Evolutionary conservation across 2,113 vertebrate species (phyloP), one percentile per base, ranked within the genome.

Genomic region (Embiotoca jacksoni): DNA sequence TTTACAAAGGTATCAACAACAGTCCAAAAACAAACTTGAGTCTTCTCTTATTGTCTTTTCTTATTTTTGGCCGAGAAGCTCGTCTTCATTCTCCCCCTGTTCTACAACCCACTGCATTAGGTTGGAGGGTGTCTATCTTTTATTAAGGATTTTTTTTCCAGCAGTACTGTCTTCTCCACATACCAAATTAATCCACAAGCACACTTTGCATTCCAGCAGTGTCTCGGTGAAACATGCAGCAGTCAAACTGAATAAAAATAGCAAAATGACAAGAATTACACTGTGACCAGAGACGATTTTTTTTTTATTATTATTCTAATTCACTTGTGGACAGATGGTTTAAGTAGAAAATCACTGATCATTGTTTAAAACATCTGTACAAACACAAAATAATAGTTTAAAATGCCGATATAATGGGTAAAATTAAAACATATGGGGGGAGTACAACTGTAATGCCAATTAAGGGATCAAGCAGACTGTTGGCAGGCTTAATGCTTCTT

Each of bases 61-160:
- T 54, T 65, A 46, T 66, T 62, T 54, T 10, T 36, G 46, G 14
- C 61, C 23, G 50, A 58, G 50, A 6, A 49, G 39, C 41, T 66
- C 8, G 0, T 77, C 37, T 36, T 57, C 35, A 69, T 57, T 74
- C 64, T 7, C 6, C 41, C 7, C 33, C 39, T 64, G 52, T 36
- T 59, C 37, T 33, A 54, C 13, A 68, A 69, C 35, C 46, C 33
- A 52, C 52, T 65, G 47, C 14, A 50, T 58, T 44, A 64, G 30
- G 33, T 49, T 35, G 31, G 41, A 30, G 23, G 31, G 3, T 8
- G 9, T 67, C 65, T 52, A 76, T 77, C 5, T 79, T 82, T 82
- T 71, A 85, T 71, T 70, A 55, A 83, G 75, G 49, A 53, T 71
- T 39, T 71, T 52, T 52, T 81, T 23, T 81, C 49, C 32, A 5